Evolutionary conservation across 1,140 invertebrate species (phyloP).

Genomic region (Elysia chlorotica): DNA sequence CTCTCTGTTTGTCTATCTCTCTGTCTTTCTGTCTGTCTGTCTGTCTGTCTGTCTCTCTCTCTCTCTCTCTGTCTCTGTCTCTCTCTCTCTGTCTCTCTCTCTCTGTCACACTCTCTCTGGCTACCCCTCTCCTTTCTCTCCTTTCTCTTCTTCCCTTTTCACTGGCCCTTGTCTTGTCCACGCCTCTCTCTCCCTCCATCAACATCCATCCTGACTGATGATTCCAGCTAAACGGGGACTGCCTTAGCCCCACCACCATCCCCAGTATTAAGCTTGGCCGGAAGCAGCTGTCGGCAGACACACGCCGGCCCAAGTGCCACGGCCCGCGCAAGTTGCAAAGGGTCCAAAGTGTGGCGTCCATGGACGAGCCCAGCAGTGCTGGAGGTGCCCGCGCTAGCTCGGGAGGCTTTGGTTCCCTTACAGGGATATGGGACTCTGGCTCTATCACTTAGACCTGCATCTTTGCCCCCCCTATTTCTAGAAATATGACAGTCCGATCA

Average conservation of each 20-base stretch:
- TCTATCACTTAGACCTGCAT: no score
- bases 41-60: not conserved
- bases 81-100: no score
- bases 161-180: not conserved
- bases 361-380: slow-evolving; percentile 52
- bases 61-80: not conserved
- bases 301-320: slow-evolving; percentile 51
- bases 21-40: not conserved
- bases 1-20: no score
- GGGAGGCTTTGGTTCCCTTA: no score
- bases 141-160: not conserved
- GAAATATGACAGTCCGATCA: no score
- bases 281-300: slow-evolving; percentile 21
- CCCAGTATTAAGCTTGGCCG: not conserved
- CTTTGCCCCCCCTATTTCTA: no score
- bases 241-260: slow-evolving; percentile 12
- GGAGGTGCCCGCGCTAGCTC: slow-evolving; percentile 44
- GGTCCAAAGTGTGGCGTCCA: slow-evolving; percentile 57
- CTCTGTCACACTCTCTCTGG: no score
- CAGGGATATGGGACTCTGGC: no score
- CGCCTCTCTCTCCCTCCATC: not conserved
- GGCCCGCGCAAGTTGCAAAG: slow-evolving; percentile 61
- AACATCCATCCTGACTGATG: no score
- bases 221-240: slow-evolving; percentile 19
- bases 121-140: no score